Percentiles rank a stretch among this genome's conserved stretches.
phyloP scores from a whole-genome alignment of 2,797 vertebrate genomes.

The Channallabes apus region DNA sequence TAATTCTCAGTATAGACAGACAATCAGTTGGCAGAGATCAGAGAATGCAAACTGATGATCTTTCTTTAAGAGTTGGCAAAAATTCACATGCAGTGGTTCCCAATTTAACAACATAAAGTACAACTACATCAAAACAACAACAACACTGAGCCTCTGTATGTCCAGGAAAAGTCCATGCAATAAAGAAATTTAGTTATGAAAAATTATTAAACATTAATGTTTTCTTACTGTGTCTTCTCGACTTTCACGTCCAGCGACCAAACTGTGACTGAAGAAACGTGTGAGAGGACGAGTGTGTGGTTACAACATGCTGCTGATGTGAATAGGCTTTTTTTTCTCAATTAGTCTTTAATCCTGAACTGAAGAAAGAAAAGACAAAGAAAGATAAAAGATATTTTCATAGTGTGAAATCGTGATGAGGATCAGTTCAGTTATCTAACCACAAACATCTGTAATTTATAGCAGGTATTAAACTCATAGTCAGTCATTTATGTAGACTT shows the following conservation, averaged over 20 bases:
- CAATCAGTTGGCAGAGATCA: too few relatives aligned
- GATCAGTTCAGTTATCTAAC: too few relatives aligned
- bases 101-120: too few relatives aligned
- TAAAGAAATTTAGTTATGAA: neutral
- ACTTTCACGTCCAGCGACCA: neutral
- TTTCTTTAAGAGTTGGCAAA: neutral
- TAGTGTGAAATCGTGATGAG: too few relatives aligned
- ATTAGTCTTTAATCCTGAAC: neutral
- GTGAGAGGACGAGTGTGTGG: neutral
- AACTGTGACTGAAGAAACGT: neutral
- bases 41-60: too few relatives aligned
- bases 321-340: neutral
- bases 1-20: too few relatives aligned
- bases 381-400: neutral
- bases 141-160: neutral
- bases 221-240: neutral
- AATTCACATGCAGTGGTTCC: too few relatives aligned
- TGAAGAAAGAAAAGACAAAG: neutral
- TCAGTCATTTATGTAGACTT: too few relatives aligned
- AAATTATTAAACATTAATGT: neutral
- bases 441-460: too few relatives aligned
- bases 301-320: neutral
- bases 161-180: neutral
- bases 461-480: too few relatives aligned
- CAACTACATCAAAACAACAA: neutral